These are phyloP conservation scores for Platygyra sinensis DNA, from an alignment of 64 coral and sea anemone genomes.

Conservation along the genomic window DNA sequence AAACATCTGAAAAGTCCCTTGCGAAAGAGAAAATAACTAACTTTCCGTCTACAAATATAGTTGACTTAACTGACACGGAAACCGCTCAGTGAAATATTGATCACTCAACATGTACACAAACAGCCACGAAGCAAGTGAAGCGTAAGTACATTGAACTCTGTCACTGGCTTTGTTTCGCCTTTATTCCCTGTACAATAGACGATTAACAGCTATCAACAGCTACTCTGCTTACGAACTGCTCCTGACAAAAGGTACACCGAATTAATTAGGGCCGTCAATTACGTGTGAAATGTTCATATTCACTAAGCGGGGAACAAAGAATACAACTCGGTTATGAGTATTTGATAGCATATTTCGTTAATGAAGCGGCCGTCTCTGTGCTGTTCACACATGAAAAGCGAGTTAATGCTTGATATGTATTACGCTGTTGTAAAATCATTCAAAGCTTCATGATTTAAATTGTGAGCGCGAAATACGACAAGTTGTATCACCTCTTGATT, in stretches of 20 bases:
- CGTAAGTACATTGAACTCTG: background rate
- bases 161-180: background rate
- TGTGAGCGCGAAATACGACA: no score
- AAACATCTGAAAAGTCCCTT: background rate
- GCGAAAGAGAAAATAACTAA: background rate
- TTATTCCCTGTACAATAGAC: background rate
- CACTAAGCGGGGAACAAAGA: background rate
- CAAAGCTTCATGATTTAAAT: no score
- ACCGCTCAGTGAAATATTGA: background rate
- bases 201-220: constrained; percentile 8
- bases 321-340: background rate
- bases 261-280: constrained; percentile 12
- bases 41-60: constrained; percentile 4
- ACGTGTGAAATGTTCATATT: background rate
- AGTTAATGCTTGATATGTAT: no score
- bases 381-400: no score
- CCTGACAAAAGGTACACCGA: background rate
- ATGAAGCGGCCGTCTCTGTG: background rate
- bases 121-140: background rate
- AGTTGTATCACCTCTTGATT: no score
- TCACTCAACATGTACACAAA: background rate
- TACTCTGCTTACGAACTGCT: background rate
- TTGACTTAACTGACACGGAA: background rate
- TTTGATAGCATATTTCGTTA: background rate
- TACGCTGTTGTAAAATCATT: no score